Percentiles rank a stretch among this genome's conserved stretches.
Evolutionary conservation across 2,888 invertebrate species (phyloP).

Genomic region (Zonitis immaculata): DNA sequence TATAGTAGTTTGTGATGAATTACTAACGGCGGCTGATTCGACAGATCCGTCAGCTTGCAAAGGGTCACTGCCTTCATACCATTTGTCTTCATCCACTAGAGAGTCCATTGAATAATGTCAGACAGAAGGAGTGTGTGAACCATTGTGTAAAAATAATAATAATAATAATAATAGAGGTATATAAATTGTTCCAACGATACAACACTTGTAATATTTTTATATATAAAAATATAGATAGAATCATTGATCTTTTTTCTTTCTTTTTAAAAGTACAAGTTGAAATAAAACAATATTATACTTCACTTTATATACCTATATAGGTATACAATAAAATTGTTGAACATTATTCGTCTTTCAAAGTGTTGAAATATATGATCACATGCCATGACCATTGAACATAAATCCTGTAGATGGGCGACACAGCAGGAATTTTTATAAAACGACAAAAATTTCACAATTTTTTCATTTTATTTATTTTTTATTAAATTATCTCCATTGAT

Average conservation of each 20-base stretch:
- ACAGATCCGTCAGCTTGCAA: slow-evolving; percentile 29
- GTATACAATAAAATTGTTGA: too few species aligned
- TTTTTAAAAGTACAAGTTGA: too few species aligned
- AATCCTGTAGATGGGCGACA: not conserved
- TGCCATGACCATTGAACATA: not conserved
- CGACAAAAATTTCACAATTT: not conserved
- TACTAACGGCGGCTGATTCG: slow-evolving; percentile 28
- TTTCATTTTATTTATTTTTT: too few species aligned
- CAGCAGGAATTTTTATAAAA: not conserved
- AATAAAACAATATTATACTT: not conserved
- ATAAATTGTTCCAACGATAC: too few species aligned
- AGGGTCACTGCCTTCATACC: slow-evolving; percentile 32
- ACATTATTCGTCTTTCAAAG: not conserved
- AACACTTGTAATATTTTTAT: too few species aligned
- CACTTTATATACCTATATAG: too few species aligned
- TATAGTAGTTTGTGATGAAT: slow-evolving; percentile 21
- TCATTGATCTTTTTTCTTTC: too few species aligned
- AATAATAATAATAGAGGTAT: too few species aligned
- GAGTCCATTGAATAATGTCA: slow-evolving; percentile 28
- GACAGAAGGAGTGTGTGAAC: slow-evolving; percentile 22
- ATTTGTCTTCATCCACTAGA: slow-evolving; percentile 34
- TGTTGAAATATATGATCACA: not conserved
- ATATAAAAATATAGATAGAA: too few species aligned
- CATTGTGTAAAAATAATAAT: slow-evolving; percentile 20
- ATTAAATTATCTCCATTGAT: too few species aligned